Evolutionary conservation across 2,113 vertebrate species (phyloP), one percentile per base, ranked within the genome.

Genomic region (Anthoscopus minutus): DNA sequence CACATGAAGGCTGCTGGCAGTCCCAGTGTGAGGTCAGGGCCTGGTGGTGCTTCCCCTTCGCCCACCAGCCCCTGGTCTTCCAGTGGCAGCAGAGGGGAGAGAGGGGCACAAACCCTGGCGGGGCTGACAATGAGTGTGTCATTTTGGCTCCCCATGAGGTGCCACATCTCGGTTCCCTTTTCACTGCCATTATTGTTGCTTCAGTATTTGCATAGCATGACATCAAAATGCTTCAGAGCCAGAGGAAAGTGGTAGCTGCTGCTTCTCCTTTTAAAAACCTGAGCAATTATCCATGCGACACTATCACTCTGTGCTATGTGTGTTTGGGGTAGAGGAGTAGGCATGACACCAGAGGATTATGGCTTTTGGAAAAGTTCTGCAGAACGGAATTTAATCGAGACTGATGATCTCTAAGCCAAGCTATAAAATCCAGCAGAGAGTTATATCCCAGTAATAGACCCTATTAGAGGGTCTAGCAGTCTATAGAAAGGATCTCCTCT

Each of bases 151-250:
- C n/a, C 20, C 56, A 74, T 45, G 73, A 95, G 95, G 77, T 45
- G 24, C 77, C 7, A 15, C 21, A 4, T 96, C 97, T 97, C 51
- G 1, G 95, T 97, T 97, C 97, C 96, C 94, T 95, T 97, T 97
- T 95, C 66, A 54, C 86, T 92, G 89, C 96, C 17, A 2, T 74
- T 88, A n/a, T 73, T 88, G 81, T 48, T 61, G 30, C 92, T 92
- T 84, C 17, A 27, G 64, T 89, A 97, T 97, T 97, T 97, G 97
- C 96, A 96, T 95, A 97, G 95, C 78, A 82, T 60, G 66, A 83
- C 92, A 93, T 71, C 92, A 83, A 83, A 94, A 91, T 31, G 92
- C 93, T 94, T 95, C 88, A 44, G 61, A 94, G 86, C 69, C 82
- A 60, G 76, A 92, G 82, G 89, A 89, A 42, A 93, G 94, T 5